These are phyloP conservation scores for Bimastos eiseni DNA, from an alignment of 2,888 invertebrate species.

Conservation along the genomic window DNA sequence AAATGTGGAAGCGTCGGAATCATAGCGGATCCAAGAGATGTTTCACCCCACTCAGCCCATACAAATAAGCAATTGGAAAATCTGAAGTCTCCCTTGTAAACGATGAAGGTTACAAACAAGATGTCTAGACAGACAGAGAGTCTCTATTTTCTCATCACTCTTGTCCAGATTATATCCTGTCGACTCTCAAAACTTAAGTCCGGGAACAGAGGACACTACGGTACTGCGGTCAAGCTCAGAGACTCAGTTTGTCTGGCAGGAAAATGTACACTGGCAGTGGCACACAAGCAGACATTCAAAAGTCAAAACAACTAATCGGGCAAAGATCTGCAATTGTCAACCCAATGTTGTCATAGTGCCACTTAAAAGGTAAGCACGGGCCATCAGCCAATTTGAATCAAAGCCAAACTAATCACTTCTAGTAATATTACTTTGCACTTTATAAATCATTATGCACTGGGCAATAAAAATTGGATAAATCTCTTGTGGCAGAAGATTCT, in stretches of 20 bases:
- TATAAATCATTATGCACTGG: too few species aligned
- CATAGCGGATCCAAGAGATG: background rate
- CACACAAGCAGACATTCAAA: background rate
- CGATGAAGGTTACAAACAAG: background rate
- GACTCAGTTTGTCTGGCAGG: background rate
- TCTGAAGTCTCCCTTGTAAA: background rate
- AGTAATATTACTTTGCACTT: too few species aligned
- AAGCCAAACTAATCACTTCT: too few species aligned
- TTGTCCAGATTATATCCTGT: conserved; percentile 13
- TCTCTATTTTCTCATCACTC: background rate
- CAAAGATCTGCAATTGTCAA: too few species aligned
- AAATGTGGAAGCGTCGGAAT: background rate
- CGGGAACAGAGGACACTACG: too few species aligned
- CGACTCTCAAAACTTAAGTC: background rate
- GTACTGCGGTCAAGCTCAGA: background rate
- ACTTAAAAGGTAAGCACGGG: too few species aligned
- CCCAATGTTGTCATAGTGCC: too few species aligned
- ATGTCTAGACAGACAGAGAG: background rate
- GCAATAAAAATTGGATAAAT: too few species aligned
- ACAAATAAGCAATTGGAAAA: background rate
- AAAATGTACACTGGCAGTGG: background rate
- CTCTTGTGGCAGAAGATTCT: too few species aligned
- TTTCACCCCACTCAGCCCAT: background rate
- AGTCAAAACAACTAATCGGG: too few species aligned
- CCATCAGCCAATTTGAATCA: too few species aligned